Evolutionary conservation across 2,113 vertebrate species (phyloP), one percentile per base, ranked within the genome.

Genomic region (Pterocles orientalis): DNA sequence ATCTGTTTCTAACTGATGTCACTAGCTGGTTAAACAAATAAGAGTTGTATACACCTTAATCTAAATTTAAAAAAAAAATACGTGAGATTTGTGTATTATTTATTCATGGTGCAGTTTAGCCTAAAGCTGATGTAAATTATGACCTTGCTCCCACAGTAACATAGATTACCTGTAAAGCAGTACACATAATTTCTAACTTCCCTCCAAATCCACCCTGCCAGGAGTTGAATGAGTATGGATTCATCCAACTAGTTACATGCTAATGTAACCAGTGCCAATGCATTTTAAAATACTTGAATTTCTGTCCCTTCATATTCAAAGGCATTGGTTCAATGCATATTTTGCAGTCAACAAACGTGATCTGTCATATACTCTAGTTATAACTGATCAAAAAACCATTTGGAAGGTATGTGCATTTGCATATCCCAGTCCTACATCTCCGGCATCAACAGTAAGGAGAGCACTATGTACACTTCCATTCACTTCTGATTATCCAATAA

Each of bases 101-200:
- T 95, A 89, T 92, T 86, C 70, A 92, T 18, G 5, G 25, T 17
- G 57, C 2, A 9, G 47, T 69, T 92, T 78, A 91, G 78, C 73
- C 75, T 90, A 84, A 85, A 83, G 73, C 70, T 71, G 57, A 96
- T 92, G 78, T 65, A 95, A 95, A 86, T 79, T 41, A 58, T 20
- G 51, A 34, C 18, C 12, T 9, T 29, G 12, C 93, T 97, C 92
- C 64, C 90, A 93, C 86, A 85, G 60, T 62, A 88, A 84, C 10
- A 45, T 0, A 81, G 11, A 62, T 75, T 20, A 83, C 21, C 41
- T 47, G 31, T 78, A 58, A 81, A 78, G n/a, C 41, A 91, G 14
- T 57, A 34, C 24, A 51, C 2, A 0, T 41, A 69, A 26, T 20
- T 68, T 66, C 31, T 50, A 86, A 65, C 28, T 87, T 82, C 9